phyloP scores from a whole-genome alignment of 2,797 vertebrate species.

The Austrolebias charrua region DNA sequence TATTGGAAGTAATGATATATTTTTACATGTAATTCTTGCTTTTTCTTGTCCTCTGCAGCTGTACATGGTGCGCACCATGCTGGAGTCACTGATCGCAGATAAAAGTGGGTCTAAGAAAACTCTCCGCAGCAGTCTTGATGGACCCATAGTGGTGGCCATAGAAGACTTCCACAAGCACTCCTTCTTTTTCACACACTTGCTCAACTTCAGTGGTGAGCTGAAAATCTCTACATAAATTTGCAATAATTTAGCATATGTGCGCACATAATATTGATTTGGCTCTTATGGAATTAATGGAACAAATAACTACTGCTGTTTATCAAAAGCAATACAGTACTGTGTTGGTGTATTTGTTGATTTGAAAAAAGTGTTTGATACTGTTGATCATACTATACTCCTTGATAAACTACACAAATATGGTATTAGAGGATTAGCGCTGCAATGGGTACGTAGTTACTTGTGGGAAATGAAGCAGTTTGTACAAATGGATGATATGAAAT shows the following conservation, averaged over 20 bases:
- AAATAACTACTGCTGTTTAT: too few species aligned
- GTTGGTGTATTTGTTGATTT: not conserved
- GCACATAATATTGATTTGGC: not conserved
- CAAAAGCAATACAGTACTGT: too few species aligned
- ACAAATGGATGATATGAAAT: too few species aligned
- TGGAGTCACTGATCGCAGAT: conserved; percentile 96
- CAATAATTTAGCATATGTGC: not conserved
- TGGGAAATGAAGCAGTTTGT: too few species aligned
- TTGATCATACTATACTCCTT: too few species aligned
- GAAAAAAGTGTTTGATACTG: too few species aligned
- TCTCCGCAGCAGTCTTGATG: conserved; percentile 94
- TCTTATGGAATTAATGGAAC: too few species aligned
- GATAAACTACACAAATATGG: too few species aligned
- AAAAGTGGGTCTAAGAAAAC: conserved; percentile 99
- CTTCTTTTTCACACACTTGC: conserved; percentile 98
- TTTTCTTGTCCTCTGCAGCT: conserved; percentile 77
- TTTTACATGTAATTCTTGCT: not conserved
- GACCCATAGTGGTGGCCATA: conserved; percentile 94
- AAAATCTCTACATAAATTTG: not conserved
- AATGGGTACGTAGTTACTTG: too few species aligned
- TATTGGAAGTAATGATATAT: not conserved
- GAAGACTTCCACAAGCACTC: conserved; percentile 99
- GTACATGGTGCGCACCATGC: conserved; percentile 99
- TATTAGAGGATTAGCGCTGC: too few species aligned
- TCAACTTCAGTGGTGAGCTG: conserved; percentile 94